These are phyloP conservation scores for Odontamblyopus lacepedii DNA, from an alignment of 2,797 vertebrate species.

Conservation along the genomic window DNA sequence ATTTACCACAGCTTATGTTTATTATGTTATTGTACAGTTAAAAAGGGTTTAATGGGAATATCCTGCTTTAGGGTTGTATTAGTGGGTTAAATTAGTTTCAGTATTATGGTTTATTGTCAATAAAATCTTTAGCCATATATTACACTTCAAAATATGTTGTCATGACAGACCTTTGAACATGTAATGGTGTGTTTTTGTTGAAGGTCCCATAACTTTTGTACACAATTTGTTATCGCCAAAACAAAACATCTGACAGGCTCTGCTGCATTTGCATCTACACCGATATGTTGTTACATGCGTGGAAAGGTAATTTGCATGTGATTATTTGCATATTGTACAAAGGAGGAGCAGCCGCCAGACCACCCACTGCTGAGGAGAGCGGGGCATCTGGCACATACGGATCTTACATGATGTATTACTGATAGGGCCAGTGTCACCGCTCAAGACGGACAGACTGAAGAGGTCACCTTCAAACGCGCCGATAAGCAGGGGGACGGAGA, in stretches of 20 bases:
- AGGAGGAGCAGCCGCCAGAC: conserved; percentile 57
- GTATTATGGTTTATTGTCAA: too few relatives aligned
- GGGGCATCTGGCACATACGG: conserved; percentile 65
- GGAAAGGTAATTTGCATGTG: conserved; percentile 67
- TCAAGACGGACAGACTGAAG: conserved; percentile 61
- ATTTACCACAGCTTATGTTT: conserved; percentile 21
- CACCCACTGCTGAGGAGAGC: conserved; percentile 60
- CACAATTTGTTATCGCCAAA: conserved; percentile 28
- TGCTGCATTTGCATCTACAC: conserved; percentile 52
- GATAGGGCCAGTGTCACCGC: conserved; percentile 65
- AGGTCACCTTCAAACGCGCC: conserved; percentile 71
- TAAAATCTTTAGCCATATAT: too few relatives aligned
- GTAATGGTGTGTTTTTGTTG: conserved; percentile 30
- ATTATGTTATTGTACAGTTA: too few relatives aligned
- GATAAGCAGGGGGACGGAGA: conserved; percentile 26
- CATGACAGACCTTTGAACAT: conserved; percentile 3
- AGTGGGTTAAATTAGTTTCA: too few relatives aligned
- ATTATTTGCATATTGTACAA: conserved; percentile 73
- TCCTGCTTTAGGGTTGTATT: too few relatives aligned
- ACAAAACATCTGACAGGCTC: conserved; percentile 24
- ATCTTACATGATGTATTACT: conserved; percentile 70
- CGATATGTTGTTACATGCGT: conserved; percentile 47
- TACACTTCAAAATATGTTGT: too few relatives aligned
- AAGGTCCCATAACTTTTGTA: conserved; percentile 30
- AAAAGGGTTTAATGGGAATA: too few relatives aligned